Base-by-base conservation (phyloP, 1,140 invertebrate genomes). In the Drosophila varians region DNA sequence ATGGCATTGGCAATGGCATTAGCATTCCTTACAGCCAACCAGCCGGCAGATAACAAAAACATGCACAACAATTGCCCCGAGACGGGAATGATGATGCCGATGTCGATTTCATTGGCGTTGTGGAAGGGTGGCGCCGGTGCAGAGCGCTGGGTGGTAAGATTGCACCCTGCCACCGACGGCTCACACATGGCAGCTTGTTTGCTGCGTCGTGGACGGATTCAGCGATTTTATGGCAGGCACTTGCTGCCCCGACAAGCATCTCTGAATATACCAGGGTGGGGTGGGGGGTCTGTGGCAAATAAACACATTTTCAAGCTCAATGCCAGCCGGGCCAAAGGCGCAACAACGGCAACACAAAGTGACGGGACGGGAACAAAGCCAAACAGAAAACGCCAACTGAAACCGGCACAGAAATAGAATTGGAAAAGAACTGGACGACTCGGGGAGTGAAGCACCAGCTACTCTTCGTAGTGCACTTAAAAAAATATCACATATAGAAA, bases 261-360 rank as follows among this genome's bases (percentile, higher is more conserved):
- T 47, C 38, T 42, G 38, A 42, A 14, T 38, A 6, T 6, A 16
- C 14, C 2, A 42, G 6, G 16, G 38, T 0, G 16, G 16, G 6
- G 38, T 8, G 52, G 25, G 34, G 28, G 60, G 57, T 49, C 49
- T 34, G 60, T 18, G 43, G 61, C 47, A 76, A 87, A 86, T 87
- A 86, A 86, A 86, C 80, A 86, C 80, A 86, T 86, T 86, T 86
- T 86, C 80, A 86, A 86, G 80, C 82, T 87, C 80, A 86, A 84
- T 84, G 80, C 82, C 80, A 74, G 48, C 68, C 66, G 56, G 60
- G 36, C 62, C 62, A 72, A 72, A 75, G 65, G 74, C 60, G 38
- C 72, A 65, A 57, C 60, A 62, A 42, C 53, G 69, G 36, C 43
- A 60, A 62, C 47, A 55, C 23, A 43, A 19, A 21, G 21, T 2